A percentile compares a stretch with the other conserved stretches of the same genome.
Evolutionary conservation across 2,797 vertebrate species (phyloP).

Genomic region (Pangasius macronema): DNA sequence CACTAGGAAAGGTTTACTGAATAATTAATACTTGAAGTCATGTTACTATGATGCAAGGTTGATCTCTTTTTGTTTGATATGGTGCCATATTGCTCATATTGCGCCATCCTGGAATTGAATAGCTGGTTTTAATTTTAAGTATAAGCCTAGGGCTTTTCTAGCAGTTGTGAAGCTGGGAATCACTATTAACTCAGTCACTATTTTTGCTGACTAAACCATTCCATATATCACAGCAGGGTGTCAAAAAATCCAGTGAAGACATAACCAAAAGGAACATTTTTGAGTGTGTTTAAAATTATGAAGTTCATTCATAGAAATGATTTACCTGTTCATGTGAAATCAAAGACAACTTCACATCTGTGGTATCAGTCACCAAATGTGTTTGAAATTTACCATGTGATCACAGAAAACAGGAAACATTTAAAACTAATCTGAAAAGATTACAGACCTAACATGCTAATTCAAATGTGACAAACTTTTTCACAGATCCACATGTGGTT

Average conservation of each 20-base stretch:
- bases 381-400: slow-evolving; percentile 7
- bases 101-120: background rate
- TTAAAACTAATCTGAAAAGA: background rate
- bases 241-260: background rate
- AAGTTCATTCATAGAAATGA: background rate
- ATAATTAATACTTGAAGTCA: background rate
- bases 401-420: slow-evolving; percentile 11
- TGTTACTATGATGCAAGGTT: background rate
- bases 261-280: background rate
- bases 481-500: background rate
- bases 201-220: background rate
- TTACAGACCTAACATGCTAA: slow-evolving; percentile 14
- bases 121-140: background rate
- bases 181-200: background rate
- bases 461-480: background rate
- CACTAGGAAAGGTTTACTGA: background rate
- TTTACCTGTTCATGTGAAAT: background rate
- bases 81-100: background rate
- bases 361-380: background rate
- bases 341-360: background rate
- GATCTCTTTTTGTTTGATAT: background rate
- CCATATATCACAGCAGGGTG: background rate
- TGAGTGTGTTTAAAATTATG: background rate
- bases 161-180: background rate
- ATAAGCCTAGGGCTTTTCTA: background rate